A percentile compares a stretch with the other conserved stretches of the same genome.
phyloP scores from a whole-genome alignment of 2,888 invertebrate genomes.

The Colostygia pectinataria region DNA sequence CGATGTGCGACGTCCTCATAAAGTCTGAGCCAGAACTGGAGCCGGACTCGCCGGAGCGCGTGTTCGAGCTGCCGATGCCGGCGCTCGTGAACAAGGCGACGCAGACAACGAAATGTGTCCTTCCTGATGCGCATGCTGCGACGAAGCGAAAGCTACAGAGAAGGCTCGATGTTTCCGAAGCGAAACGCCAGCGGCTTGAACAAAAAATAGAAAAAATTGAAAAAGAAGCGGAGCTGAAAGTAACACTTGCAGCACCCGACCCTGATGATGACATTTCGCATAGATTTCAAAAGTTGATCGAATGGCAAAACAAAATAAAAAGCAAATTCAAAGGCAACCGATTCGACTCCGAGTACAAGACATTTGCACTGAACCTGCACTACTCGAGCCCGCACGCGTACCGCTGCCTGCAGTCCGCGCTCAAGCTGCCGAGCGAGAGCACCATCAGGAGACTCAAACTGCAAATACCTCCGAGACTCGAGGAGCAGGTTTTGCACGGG shows the following conservation, averaged over 20 bases:
- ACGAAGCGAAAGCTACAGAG: conserved; percentile 14
- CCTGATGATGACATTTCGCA: conserved; percentile 29
- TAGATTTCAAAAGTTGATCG: conserved; percentile 31
- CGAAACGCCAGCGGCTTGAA: conserved; percentile 16
- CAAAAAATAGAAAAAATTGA: conserved; percentile 17
- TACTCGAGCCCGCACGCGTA: conserved; percentile 38
- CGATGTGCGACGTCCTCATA: conserved; percentile 17
- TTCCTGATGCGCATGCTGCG: conserved; percentile 9
- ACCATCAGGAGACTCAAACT: conserved; percentile 30
- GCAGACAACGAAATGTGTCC: conserved; percentile 16
- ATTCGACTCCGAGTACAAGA: conserved; percentile 29
- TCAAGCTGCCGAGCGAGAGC: conserved; percentile 34
- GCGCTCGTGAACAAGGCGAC: conserved; percentile 10
- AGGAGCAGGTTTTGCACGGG: conserved; percentile 29
- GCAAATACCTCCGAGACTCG: conserved; percentile 24
- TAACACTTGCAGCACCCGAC: conserved; percentile 1
- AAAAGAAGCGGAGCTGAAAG: conserved; percentile 10
- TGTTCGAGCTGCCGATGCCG: conserved; percentile 10
- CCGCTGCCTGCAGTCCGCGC: conserved; percentile 29
- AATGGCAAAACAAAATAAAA: conserved; percentile 36
- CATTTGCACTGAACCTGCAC: conserved; percentile 36
- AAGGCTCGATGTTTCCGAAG: conserved; percentile 19
- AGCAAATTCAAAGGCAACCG: conserved; percentile 33
- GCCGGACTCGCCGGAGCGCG: conserved; percentile 10
- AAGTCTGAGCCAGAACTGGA: conserved; percentile 15